Evolutionary conservation across 2,797 vertebrate genomes (phyloP).

Genomic region (Myotis vivesi): DNA sequence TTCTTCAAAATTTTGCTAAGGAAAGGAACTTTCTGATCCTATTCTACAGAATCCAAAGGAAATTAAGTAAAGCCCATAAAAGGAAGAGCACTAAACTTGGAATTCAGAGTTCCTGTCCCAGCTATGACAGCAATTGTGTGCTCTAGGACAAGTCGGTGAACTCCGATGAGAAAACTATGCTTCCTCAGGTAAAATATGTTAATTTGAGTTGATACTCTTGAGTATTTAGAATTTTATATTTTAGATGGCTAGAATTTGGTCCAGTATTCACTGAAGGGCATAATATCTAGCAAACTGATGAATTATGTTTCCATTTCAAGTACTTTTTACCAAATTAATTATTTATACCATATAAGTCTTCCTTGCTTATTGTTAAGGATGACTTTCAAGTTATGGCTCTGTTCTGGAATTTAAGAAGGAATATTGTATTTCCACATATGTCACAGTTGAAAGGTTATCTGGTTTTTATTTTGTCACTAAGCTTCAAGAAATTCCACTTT

Average conservation of each 20-base stretch:
- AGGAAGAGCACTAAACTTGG: not conserved
- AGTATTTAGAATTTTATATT: not conserved
- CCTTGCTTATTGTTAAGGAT: not conserved
- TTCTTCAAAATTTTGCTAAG: not conserved
- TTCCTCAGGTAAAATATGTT: not conserved
- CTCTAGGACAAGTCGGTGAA: not conserved
- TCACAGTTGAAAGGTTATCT: not conserved
- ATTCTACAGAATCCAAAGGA: not conserved
- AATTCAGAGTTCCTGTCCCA: not conserved
- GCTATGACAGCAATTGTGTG: not conserved
- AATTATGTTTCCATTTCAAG: conserved; percentile 18
- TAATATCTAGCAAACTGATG: not conserved
- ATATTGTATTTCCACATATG: not conserved
- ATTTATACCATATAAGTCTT: not conserved
- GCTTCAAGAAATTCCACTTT: conserved; percentile 43
- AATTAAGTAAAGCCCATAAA: not conserved
- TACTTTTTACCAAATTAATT: not conserved
- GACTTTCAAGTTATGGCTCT: not conserved
- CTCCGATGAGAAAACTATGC: not conserved
- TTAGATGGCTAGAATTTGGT: not conserved
- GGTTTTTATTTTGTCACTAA: not conserved
- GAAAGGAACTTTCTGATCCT: not conserved
- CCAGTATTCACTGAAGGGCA: not conserved
- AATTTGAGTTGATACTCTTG: not conserved
- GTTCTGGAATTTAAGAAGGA: not conserved